Conservation (phyloP, 2,888 invertebrate species). For the Thymelicus sylvestris region DNA sequence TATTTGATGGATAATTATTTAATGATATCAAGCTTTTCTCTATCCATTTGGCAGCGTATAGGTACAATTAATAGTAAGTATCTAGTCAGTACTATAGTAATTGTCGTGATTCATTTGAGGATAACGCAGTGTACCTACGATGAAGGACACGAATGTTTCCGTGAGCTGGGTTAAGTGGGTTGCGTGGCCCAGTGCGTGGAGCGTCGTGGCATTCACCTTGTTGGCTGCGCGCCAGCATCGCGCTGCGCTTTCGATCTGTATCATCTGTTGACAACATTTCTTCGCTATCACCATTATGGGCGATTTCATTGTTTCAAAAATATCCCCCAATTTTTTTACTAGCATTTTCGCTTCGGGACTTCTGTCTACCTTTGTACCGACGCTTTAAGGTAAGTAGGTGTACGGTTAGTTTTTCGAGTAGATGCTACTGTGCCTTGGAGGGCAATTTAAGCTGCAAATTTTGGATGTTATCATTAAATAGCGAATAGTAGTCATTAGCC, state of each 20-base stretch:
- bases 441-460: too few relatives aligned
- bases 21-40: too few relatives aligned
- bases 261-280: constrained; percentile 42
- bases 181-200: constrained; percentile 70
- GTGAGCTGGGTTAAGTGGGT: constrained; percentile 75
- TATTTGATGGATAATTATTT: too few relatives aligned
- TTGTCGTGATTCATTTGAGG: neutral
- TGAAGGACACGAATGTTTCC: constrained; percentile 52
- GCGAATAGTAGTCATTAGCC: too few relatives aligned
- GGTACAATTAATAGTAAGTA: too few relatives aligned
- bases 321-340: neutral
- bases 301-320: constrained; percentile 44
- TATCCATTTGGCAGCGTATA: too few relatives aligned
- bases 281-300: constrained; percentile 49
- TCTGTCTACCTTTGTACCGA: too few relatives aligned
- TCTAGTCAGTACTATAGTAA: neutral
- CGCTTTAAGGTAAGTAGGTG: too few relatives aligned
- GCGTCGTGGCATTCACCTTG: constrained; percentile 83
- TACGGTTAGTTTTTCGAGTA: too few relatives aligned
- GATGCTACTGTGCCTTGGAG: too few relatives aligned
- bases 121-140: constrained; percentile 7
- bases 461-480: too few relatives aligned
- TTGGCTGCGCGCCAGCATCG: constrained; percentile 70
- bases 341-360: too few relatives aligned
- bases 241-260: constrained; percentile 46